A percentile compares a stretch with the other conserved stretches of the same genome.
These are phyloP conservation scores for Vultur gryphus DNA, from an alignment of 2,797 vertebrate genomes.

Conservation along the genomic window DNA sequence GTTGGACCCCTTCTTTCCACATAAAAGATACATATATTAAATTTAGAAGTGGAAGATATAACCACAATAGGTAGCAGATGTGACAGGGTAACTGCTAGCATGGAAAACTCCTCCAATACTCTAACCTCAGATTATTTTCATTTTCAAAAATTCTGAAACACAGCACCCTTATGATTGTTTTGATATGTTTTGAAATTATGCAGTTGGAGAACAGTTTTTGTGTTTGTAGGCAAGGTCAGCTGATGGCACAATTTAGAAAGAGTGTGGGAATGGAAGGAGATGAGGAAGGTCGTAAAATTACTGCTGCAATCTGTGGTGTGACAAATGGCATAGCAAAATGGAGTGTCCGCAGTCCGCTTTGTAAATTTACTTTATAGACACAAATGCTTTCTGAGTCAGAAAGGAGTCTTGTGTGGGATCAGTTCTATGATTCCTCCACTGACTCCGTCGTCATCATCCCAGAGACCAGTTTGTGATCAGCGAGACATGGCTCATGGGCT, in stretches of 20 bases:
- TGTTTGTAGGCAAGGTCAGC: neutral
- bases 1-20: neutral
- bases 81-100: neutral
- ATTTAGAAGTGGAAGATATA: neutral
- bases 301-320: neutral
- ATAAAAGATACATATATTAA: neutral
- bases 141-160: neutral
- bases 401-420: neutral
- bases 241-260: neutral
- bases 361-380: neutral
- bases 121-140: neutral
- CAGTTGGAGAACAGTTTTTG: neutral
- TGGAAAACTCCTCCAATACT: neutral
- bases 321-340: neutral
- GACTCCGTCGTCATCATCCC: neutral
- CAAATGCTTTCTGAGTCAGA: neutral
- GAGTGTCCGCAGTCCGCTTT: neutral
- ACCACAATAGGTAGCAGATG: neutral
- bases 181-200: neutral
- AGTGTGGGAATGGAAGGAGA: neutral
- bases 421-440: neutral
- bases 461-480: neutral
- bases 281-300: neutral
- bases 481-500: accelerated
- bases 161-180: neutral